Evolutionary conservation across 1,140 invertebrate genomes (phyloP).

Genomic region (Calliphora vicina): DNA sequence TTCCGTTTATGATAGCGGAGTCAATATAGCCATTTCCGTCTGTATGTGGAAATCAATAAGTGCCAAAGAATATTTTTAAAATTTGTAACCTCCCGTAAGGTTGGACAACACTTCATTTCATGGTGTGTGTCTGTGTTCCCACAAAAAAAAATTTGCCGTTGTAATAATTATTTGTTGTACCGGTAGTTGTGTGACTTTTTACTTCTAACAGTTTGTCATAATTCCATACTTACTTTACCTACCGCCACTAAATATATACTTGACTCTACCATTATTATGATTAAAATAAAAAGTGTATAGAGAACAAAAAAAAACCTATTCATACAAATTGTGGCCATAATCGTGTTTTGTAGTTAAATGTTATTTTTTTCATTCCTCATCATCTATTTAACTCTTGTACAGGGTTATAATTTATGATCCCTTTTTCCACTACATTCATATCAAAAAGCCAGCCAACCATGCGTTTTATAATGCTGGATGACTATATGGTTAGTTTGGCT

Average conservation of each 20-base stretch:
- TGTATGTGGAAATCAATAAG: too few species aligned
- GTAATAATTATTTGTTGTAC: background rate
- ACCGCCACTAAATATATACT: background rate
- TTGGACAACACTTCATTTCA: too few species aligned
- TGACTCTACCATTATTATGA: background rate
- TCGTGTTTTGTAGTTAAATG: constrained; percentile 13
- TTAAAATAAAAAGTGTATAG: background rate
- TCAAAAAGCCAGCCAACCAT: constrained; percentile 2
- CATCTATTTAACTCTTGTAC: constrained; percentile 4
- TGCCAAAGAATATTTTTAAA: too few species aligned
- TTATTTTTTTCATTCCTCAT: background rate
- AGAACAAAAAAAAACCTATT: background rate
- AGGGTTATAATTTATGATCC: constrained; percentile 3
- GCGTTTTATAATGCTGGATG: background rate
- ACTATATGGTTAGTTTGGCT: background rate
- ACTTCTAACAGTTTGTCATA: background rate
- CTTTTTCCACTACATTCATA: background rate
- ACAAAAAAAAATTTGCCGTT: background rate
- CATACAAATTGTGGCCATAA: background rate
- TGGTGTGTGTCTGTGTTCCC: too few species aligned
- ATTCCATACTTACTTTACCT: background rate
- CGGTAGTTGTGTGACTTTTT: background rate
- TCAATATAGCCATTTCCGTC: too few species aligned
- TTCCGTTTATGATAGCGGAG: too few species aligned
- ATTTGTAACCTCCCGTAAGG: too few species aligned